These are phyloP conservation scores for Esox niger DNA, from an alignment of 2,113 vertebrate species.

Conservation along the genomic window DNA sequence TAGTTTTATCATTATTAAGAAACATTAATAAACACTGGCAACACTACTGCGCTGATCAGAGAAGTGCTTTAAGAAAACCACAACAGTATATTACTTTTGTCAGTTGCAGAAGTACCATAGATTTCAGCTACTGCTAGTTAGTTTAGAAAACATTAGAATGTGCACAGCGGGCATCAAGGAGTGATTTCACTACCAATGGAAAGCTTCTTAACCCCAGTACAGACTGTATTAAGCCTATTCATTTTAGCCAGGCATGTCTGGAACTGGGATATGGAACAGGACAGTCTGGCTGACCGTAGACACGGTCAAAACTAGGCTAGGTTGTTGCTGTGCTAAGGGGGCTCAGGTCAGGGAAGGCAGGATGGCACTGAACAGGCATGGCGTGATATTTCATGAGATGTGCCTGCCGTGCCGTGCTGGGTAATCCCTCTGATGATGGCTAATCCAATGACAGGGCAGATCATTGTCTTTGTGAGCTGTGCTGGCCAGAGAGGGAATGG, in stretches of 20 bases:
- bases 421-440: slow-evolving; percentile 8
- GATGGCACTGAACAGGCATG: background rate
- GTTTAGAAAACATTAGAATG: too few species aligned
- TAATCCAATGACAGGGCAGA: background rate
- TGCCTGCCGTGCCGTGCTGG: background rate
- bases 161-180: background rate
- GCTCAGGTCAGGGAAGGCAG: background rate
- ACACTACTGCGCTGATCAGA: too few species aligned
- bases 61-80: too few species aligned
- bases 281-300: background rate
- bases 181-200: background rate
- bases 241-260: background rate
- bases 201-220: too few species aligned
- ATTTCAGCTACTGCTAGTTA: too few species aligned
- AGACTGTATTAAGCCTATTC: background rate
- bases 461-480: background rate
- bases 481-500: background rate
- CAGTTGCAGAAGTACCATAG: too few species aligned
- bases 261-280: background rate
- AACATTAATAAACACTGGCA: too few species aligned
- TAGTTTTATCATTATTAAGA: too few species aligned
- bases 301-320: background rate
- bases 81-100: too few species aligned
- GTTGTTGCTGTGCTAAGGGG: background rate
- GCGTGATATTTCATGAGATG: background rate